Conservation (phyloP, 2,888 invertebrate genomes). For the Drosophila falleni region DNA sequence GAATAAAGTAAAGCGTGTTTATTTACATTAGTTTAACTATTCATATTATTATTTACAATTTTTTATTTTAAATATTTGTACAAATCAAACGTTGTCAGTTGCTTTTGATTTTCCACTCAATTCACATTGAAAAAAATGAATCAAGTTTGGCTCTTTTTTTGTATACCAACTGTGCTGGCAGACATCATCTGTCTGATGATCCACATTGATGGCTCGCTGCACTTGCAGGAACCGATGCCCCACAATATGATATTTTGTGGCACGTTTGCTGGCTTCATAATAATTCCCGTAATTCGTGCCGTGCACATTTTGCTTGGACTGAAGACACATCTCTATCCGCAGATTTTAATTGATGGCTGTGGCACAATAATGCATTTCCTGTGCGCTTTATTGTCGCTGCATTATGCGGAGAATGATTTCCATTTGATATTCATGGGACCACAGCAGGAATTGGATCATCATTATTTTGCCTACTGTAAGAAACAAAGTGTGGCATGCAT, state of each 20-base stretch:
- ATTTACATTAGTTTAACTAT: too few species aligned
- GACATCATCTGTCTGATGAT: conserved; percentile 39
- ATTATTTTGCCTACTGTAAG: conserved; percentile 58
- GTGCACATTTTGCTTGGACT: conserved; percentile 43
- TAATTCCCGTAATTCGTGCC: conserved; percentile 49
- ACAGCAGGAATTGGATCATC: conserved; percentile 55
- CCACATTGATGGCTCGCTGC: conserved; percentile 57
- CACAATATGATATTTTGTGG: conserved; percentile 73
- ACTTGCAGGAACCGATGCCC: conserved; percentile 56
- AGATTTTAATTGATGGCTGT: conserved; percentile 38
- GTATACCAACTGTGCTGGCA: conserved; percentile 34
- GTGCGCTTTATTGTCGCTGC: conserved; percentile 54
- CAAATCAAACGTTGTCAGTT: background rate
- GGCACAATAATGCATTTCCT: conserved; percentile 46
- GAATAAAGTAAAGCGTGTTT: too few species aligned
- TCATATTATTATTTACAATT: too few species aligned
- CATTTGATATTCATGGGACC: conserved; percentile 70
- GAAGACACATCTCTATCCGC: conserved; percentile 34
- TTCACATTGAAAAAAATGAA: conserved; percentile 53
- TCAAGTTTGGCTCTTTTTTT: conserved; percentile 67
- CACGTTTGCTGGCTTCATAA: conserved; percentile 61
- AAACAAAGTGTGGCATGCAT: conserved; percentile 58
- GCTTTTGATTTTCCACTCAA: conserved; percentile 20
- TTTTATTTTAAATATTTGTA: too few species aligned
- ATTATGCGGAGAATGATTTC: conserved; percentile 69